Evolutionary conservation across 2,888 invertebrate species (phyloP), one percentile per base, ranked within the genome.

Genomic region (Erannis defoliaria): DNA sequence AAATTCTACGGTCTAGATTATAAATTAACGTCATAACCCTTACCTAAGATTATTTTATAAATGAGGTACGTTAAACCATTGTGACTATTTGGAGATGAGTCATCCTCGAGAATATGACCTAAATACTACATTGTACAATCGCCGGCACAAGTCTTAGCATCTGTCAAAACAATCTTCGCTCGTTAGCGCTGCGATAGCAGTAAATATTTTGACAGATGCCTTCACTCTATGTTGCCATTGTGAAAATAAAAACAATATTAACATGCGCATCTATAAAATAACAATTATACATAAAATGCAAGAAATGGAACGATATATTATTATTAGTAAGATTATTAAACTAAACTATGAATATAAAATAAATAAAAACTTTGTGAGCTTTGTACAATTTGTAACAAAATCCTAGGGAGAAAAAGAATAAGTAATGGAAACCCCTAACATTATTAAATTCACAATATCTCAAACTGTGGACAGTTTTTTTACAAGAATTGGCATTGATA

Each of bases 1-100:
- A 76, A 76, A 80, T 75, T 75, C 73, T 83, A 82, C 73, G 74
- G 74, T 68, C 80, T 83, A 76, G 38, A 58, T 66, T 67, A 82
- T 85, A 85, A 85, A 86, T 84, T 84, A 86, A 84, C 81, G 82
- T 64, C 78, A 79, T 81, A 84, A 84, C 74, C 71, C 89, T 89
- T 90, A 90, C 72, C 76, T 78, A 80, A 77, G 80, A 82, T 84
- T 86, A 88, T 82, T 84, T 86, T 84, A 81, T 86, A 89, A 90
- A 92, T 93, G 93, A 93, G 92, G 93, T 93, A 93, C 86, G 83
- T 89, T 85, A 88, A 90, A 90, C 86, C 85, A 87, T 88, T 90
- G 86, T 90, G 91, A 92, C 90, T 91, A 89, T 82, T 77, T 79
- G 82, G 81, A 83, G 75, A 78, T 73, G 75, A 80, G 81, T 76